Evolutionary conservation across 2,113 vertebrate genomes (phyloP), one percentile per base, ranked within the genome.

Genomic region (Corydoras sp.): DNA sequence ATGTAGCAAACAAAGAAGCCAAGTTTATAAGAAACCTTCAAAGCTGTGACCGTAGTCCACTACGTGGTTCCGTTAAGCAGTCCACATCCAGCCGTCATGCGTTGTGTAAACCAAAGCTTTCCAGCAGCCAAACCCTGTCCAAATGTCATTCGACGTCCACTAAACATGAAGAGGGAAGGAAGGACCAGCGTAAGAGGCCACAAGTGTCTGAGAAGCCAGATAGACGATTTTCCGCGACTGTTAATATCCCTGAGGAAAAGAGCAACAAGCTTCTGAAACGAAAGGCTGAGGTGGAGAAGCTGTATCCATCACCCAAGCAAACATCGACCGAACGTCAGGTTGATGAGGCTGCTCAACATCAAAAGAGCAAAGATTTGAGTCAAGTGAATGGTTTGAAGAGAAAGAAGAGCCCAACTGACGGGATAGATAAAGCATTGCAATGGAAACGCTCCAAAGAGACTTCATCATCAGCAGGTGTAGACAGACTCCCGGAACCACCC

Each of bases 301-400:
- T 51, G 48, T 56, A 55, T 15, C 72, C 68, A 56, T 8, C 12
- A 65, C 51, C 49, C 32, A 68, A 64, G 51, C 31, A 53, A n/a
- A 32, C 54, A n/a, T 2, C 10, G 54, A 68, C 51, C 77, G 58
- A 62, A 69, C 58, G 81, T 63, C 74, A 73, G 31, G 10, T 15
- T 68, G 53, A 55, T 54, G 30, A n/a, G 15, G 55, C 30, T 14
- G 9, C 62, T 51, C 61, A 14, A 14, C 13, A 53, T 10, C 51
- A 12, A 48, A 72, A 32, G 5, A 50, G 50, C 9, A 15, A 69
- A n/a, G 32, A 80, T 58, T 62, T 14, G 2, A n/a, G 30, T n/a
- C 11, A 64, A 29, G 69, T 75, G 14, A 77, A 14, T 15, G 56
- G 0, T 11, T 31, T 71, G 4, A 50, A 74, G 9, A 14, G 3